Conservation (phyloP, 2,888 invertebrate species). For the Aquatica leii region DNA sequence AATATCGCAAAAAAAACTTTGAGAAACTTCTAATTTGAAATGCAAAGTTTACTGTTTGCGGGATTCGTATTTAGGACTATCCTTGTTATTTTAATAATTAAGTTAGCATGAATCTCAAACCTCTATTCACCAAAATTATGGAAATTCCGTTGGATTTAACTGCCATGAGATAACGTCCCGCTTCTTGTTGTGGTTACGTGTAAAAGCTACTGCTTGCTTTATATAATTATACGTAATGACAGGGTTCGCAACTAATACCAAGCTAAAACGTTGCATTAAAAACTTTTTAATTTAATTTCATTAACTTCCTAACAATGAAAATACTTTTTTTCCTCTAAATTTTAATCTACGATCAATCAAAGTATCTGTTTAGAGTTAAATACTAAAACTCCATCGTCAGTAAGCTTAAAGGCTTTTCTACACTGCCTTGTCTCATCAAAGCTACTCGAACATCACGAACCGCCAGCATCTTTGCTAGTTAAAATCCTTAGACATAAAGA, state of each 20-base stretch:
- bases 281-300: too few species aligned
- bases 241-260: not conserved
- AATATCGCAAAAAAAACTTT: slow-evolving; percentile 9
- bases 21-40: slow-evolving; percentile 13
- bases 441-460: slow-evolving; percentile 21
- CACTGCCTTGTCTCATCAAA: slow-evolving; percentile 32
- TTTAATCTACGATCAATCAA: slow-evolving; percentile 18
- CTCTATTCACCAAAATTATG: slow-evolving; percentile 20
- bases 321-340: not conserved
- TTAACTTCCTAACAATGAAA: too few species aligned
- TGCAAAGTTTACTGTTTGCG: slow-evolving; percentile 17
- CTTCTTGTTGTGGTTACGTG: slow-evolving; percentile 20
- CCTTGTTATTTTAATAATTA: slow-evolving; percentile 24
- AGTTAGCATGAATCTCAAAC: slow-evolving; percentile 25
- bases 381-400: slow-evolving; percentile 21
- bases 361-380: slow-evolving; percentile 18
- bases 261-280: too few species aligned
- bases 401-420: slow-evolving; percentile 26
- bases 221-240: slow-evolving; percentile 11
- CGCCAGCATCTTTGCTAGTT: slow-evolving; percentile 20
- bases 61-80: slow-evolving; percentile 15
- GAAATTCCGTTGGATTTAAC: slow-evolving; percentile 14
- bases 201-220: slow-evolving; percentile 10
- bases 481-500: slow-evolving; percentile 42
- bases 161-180: slow-evolving; percentile 16